Percentiles rank a stretch among this genome's conserved stretches.
These are phyloP conservation scores for Festucalex cinctus DNA, from an alignment of 2,113 vertebrate species.

Conservation along the genomic window DNA sequence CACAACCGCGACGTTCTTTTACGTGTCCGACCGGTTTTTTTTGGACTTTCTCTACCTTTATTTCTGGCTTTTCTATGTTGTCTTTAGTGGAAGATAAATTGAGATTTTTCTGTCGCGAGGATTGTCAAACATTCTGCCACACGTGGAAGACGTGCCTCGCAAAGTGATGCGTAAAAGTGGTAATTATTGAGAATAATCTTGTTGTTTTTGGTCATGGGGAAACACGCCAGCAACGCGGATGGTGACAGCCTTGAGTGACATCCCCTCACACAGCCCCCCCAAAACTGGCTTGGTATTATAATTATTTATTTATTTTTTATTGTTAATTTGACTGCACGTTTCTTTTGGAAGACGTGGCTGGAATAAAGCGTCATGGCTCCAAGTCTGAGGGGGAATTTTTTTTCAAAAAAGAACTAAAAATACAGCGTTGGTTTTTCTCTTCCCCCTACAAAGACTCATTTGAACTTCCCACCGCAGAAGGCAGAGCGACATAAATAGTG, in stretches of 20 bases:
- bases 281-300: not conserved
- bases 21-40: conserved; percentile 24
- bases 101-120: not conserved
- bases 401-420: conserved; percentile 80
- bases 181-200: not conserved
- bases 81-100: not conserved
- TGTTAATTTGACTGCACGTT: conserved; percentile 31
- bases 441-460: conserved; percentile 80
- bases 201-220: not conserved
- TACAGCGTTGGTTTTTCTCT: conserved; percentile 75
- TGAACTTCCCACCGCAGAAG: conserved; percentile 84
- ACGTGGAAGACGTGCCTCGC: conserved; percentile 5
- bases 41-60: conserved; percentile 25
- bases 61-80: conserved; percentile 1
- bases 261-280: not conserved
- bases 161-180: conserved; percentile 6
- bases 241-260: conserved; percentile 39
- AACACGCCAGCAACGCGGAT: conserved; percentile 2
- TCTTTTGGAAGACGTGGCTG: conserved; percentile 35
- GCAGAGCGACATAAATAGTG: conserved; percentile 77
- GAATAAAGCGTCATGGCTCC: conserved; percentile 49
- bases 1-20: conserved; percentile 23
- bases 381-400: conserved; percentile 62
- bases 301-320: not conserved
- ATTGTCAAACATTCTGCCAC: conserved; percentile 41